Evolutionary conservation across 2,888 invertebrate genomes (phyloP).

Genomic region (Limnephilus lunatus): DNA sequence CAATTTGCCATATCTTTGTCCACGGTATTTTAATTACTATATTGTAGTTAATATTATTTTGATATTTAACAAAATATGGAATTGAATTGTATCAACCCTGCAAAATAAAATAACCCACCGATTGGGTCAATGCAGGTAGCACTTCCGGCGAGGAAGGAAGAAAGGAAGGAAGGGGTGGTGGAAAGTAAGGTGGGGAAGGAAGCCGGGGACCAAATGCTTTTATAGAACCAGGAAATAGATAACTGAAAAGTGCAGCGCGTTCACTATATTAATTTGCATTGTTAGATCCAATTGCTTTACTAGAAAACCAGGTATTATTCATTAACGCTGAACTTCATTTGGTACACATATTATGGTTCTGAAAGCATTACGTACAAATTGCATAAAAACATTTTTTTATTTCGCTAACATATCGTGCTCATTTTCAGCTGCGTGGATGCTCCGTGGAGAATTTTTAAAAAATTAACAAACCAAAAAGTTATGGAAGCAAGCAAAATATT

Average conservation of each 20-base stretch:
- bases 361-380: neutral
- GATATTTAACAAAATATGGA: neutral
- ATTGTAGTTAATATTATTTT: neutral
- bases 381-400: neutral
- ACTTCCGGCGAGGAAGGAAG: constrained; percentile 15
- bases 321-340: neutral
- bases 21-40: neutral
- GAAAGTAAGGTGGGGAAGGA: neutral
- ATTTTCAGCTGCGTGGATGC: neutral
- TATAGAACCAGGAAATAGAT: constrained; percentile 38
- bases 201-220: constrained; percentile 20
- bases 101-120: neutral
- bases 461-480: neutral
- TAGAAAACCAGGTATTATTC: neutral
- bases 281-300: neutral
- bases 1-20: neutral
- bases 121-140: constrained; percentile 50
- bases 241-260: constrained; percentile 30
- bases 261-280: constrained; percentile 22
- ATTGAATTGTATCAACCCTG: constrained; percentile 10
- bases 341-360: neutral
- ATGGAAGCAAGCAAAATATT: no score
- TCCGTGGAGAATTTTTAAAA: neutral
- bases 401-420: neutral
- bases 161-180: constrained; percentile 30